Evolutionary conservation across 2,113 vertebrate genomes (phyloP), one percentile per base, ranked within the genome.

Genomic region (Penelope pileata): DNA sequence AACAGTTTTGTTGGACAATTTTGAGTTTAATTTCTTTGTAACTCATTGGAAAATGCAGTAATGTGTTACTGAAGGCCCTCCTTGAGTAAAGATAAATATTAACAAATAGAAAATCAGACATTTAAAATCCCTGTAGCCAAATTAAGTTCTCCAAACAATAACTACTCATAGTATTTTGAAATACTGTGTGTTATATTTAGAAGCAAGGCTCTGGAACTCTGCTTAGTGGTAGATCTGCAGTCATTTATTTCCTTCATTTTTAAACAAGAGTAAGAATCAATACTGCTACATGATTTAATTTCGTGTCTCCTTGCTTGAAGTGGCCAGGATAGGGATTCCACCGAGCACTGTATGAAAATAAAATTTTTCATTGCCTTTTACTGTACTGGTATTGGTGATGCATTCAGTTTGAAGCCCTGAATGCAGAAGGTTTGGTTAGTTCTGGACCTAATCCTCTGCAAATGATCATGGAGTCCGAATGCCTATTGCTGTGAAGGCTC

Each of bases 361-460:
- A 53, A 87, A 34, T 7, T 48, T 40, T 32, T 1, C 1, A 1
- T 19, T 10, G 40, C 53, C 68, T 78, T 86, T 79, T 27, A 9
- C 75, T 77, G 83, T 50, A 32, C 43, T 9, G 2, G 24, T n/a
- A 0, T 36, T 63, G 23, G 51, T 47, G 63, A 12, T 79, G 77
- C 62, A 12, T 54, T 75, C 42, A 32, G 64, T 24, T 29, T 62
- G 93, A 68, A 81, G 27, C 59, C 86, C 67, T 81, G 93, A 48
- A 16, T 91, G 91, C 91, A 36, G 90, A 59, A 88, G 91, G 70
- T 27, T 95, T 94, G 88, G 85, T 96, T 85, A 75, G 94, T 34
- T 66, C 73, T 69, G 78, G 79, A 8, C 82, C 80, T 96, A 97
- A 97, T 96, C 95, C 97, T 69, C 88, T 78, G 75, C 90, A 94